Conservation (phyloP, 2,113 vertebrate species). For the Hirundichthys speculiger region DNA sequence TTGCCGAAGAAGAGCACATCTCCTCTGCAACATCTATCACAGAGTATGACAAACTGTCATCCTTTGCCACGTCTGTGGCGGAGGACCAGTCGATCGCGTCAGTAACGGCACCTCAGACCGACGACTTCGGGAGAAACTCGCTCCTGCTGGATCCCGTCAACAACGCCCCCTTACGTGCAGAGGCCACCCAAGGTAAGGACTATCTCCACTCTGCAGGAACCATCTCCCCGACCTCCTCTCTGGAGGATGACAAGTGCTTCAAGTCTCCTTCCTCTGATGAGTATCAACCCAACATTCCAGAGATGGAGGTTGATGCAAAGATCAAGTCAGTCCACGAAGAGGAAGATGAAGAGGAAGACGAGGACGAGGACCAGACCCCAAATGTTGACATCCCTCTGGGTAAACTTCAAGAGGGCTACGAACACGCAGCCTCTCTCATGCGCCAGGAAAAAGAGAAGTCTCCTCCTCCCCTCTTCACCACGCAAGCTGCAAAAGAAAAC, state of each 20-base stretch:
- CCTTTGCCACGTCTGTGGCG: slow-evolving; percentile 94
- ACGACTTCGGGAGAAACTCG: slow-evolving; percentile 91
- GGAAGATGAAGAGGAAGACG: slow-evolving; percentile 87
- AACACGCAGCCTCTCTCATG: slow-evolving; percentile 71
- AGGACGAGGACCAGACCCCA: slow-evolving; percentile 84
- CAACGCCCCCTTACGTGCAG: slow-evolving; percentile 88
- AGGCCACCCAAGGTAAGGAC: slow-evolving; percentile 91
- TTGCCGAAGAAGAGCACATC: slow-evolving; percentile 97
- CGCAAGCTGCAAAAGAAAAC: slow-evolving; percentile 49
- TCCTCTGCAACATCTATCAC: slow-evolving; percentile 98
- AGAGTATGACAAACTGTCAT: slow-evolving; percentile 96
- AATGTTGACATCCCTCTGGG: slow-evolving; percentile 83
- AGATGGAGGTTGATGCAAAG: slow-evolving; percentile 79
- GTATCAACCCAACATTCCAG: slow-evolving; percentile 82
- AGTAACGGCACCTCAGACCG: slow-evolving; percentile 92
- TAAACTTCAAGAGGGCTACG: slow-evolving; percentile 85
- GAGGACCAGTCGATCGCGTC: slow-evolving; percentile 96
- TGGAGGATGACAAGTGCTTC: slow-evolving; percentile 97
- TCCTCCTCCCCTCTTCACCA: slow-evolving; percentile 40
- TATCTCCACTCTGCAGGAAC: slow-evolving; percentile 95
- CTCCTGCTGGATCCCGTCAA: slow-evolving; percentile 90
- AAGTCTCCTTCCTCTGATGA: slow-evolving; percentile 96
- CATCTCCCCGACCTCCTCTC: slow-evolving; percentile 95
- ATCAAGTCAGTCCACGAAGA: slow-evolving; percentile 72
- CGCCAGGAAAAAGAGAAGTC: slow-evolving; percentile 71